Evolutionary conservation across 1,140 invertebrate species (phyloP), one percentile per base, ranked within the genome.

Genomic region (Procambarus clarkii): DNA sequence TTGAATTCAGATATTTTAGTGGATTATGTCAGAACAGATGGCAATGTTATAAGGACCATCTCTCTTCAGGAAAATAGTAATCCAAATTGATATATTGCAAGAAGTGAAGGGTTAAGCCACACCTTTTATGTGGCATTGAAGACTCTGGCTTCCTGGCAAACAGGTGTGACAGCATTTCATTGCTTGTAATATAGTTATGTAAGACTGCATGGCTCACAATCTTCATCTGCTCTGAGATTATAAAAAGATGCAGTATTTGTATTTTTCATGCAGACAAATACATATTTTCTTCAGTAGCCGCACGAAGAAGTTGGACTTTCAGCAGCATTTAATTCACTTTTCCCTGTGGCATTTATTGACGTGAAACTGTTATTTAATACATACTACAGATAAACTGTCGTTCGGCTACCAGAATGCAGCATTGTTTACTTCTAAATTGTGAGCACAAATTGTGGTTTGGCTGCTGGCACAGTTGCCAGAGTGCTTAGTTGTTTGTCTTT

Each of bases 221-320:
- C 79, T 48, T 81, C 48, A 81, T 81, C 79, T 81, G 79, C 79
- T 13, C 79, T 81, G 45, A 54, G 48, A 50, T 58, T 81, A 24
- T 54, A 45, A 81, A 7, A 81, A 81, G 48, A 50, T 81, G 79
- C 79, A 81, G 48, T 81, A 34, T 81, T 81, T 34, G n/a, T 21
- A 54, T 58, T 81, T 54, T 54, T 81, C 54, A 24, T 54, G 48
- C 7, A 58, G 9, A 54, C 54, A 81, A 50, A 81, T 81, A 81
- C 69, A 74, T 24, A 74, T 34, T 74, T 74, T 21, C 24, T 74
- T 74, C 24, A 74, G 79, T 81, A 81, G 54, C 79, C 46, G 48
- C 54, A 81, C 79, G 79, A 81, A 81, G 79, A 81, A 13, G 48
- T 81, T 81, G 79, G 48, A 81, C 79, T 74, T 21, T 3, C 69